These are phyloP conservation scores for Trissolcus japonicus DNA, from an alignment of 2,888 invertebrate species.

Conservation along the genomic window DNA sequence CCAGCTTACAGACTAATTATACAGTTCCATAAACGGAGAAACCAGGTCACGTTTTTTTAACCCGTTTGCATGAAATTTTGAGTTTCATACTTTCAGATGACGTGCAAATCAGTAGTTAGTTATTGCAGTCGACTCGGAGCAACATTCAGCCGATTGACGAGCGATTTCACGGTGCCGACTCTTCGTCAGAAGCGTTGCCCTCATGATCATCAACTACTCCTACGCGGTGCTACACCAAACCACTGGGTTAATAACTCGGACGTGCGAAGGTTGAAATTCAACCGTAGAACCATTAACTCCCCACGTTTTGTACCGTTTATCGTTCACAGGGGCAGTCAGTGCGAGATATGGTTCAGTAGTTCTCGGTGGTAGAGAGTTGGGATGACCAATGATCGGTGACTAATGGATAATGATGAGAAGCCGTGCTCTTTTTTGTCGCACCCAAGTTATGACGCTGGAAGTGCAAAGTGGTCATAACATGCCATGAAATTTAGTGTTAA, in stretches of 20 bases:
- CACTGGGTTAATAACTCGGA: constrained; percentile 57
- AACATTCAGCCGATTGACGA: constrained; percentile 60
- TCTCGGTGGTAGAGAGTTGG: constrained; percentile 48
- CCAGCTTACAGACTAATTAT: neutral
- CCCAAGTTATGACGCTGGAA: constrained; percentile 25
- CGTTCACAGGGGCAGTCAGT: constrained; percentile 40
- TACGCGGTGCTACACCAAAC: constrained; percentile 32
- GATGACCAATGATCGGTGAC: constrained; percentile 64
- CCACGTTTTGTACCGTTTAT: constrained; percentile 57
- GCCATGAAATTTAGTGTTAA: constrained; percentile 41
- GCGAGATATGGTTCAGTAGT: constrained; percentile 47
- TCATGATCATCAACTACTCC: constrained; percentile 45
- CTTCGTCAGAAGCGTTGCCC: constrained; percentile 44
- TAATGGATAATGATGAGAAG: constrained; percentile 69
- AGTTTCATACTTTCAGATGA: neutral
- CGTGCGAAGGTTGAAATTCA: constrained; percentile 61
- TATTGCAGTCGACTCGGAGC: constrained; percentile 39
- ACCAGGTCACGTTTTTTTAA: no score
- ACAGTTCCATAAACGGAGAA: neutral
- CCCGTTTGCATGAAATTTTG: no score
- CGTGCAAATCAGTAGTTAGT: constrained; percentile 29
- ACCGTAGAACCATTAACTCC: constrained; percentile 63
- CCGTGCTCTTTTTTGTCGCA: constrained; percentile 57
- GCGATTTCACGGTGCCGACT: constrained; percentile 64
- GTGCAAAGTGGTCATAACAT: constrained; percentile 39